These are phyloP conservation scores for Ormyrus rosae DNA, from an alignment of 2,888 invertebrate species.

Conservation along the genomic window DNA sequence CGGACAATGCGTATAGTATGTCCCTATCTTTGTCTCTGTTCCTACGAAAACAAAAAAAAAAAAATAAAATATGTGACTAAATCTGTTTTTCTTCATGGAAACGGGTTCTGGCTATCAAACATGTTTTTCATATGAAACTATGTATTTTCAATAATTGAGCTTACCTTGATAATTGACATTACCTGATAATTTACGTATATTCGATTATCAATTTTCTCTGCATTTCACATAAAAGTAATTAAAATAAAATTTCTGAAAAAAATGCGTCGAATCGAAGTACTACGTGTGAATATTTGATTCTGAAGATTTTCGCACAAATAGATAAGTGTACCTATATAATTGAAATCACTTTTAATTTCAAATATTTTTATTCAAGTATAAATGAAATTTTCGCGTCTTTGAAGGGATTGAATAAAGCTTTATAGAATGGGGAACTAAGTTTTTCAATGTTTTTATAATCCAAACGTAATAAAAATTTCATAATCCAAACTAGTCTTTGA, in stretches of 20 bases:
- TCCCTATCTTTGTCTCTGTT: constrained; percentile 70
- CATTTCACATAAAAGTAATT: constrained; percentile 6
- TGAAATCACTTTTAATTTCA: too few relatives aligned
- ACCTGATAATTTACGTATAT: constrained; percentile 16
- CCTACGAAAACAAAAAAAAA: constrained; percentile 56
- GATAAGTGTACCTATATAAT: too few relatives aligned
- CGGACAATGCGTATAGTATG: constrained; percentile 67
- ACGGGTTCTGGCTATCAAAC: constrained; percentile 33
- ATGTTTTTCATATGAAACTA: constrained; percentile 3
- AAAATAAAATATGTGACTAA: constrained; percentile 39
- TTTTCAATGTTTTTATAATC: too few relatives aligned
- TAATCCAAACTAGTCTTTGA: too few relatives aligned
- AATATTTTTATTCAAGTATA: too few relatives aligned
- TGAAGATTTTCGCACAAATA: too few relatives aligned
- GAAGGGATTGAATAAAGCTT: too few relatives aligned
- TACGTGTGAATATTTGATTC: too few relatives aligned
- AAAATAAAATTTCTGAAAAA: not conserved
- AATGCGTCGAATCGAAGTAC: not conserved
- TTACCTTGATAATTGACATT: not conserved
- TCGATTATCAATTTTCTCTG: constrained; percentile 18
- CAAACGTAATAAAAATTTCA: too few relatives aligned
- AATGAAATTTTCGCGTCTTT: too few relatives aligned
- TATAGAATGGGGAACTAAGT: too few relatives aligned
- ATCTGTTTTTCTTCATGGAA: constrained; percentile 30
- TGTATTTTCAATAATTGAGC: constrained; percentile 32